These are phyloP conservation scores for Chymomyza amoena DNA, from an alignment of 2,888 invertebrate species.

Conservation along the genomic window DNA sequence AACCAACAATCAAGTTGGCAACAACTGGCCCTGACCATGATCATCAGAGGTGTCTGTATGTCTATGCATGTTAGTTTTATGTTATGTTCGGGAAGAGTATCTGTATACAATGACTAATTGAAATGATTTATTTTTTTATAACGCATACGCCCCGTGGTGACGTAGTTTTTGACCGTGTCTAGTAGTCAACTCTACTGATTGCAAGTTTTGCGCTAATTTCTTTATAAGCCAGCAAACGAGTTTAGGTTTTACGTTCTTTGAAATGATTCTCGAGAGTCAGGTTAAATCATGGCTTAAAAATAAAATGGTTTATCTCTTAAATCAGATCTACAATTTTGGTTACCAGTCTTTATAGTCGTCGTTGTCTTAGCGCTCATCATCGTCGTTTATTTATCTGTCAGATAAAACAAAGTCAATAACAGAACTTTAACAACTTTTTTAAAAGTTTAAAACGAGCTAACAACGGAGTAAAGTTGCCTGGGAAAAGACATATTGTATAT, in stretches of 20 bases:
- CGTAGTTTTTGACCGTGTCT: background rate
- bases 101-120: slow-evolving; percentile 1
- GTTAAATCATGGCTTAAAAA: slow-evolving; percentile 66
- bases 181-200: no score
- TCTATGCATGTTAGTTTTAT: background rate
- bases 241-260: slow-evolving; percentile 10
- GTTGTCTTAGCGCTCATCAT: slow-evolving; percentile 29
- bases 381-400: slow-evolving; percentile 35
- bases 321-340: slow-evolving; percentile 43
- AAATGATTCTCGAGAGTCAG: slow-evolving; percentile 17
- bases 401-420: slow-evolving; percentile 47
- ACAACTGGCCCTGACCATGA: background rate
- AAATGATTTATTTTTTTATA: slow-evolving; percentile 37
- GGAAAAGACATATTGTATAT: background rate
- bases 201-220: slow-evolving; percentile 5
- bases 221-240: slow-evolving; percentile 3
- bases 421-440: slow-evolving; percentile 66
- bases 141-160: slow-evolving; percentile 55
- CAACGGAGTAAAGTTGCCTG: background rate
- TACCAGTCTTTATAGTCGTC: background rate
- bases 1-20: background rate
- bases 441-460: slow-evolving; percentile 33
- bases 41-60: background rate
- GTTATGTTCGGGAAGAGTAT: background rate
- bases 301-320: slow-evolving; percentile 53